Conservation (phyloP, 2,797 vertebrate species). For the Zenarchopterus dispar region DNA sequence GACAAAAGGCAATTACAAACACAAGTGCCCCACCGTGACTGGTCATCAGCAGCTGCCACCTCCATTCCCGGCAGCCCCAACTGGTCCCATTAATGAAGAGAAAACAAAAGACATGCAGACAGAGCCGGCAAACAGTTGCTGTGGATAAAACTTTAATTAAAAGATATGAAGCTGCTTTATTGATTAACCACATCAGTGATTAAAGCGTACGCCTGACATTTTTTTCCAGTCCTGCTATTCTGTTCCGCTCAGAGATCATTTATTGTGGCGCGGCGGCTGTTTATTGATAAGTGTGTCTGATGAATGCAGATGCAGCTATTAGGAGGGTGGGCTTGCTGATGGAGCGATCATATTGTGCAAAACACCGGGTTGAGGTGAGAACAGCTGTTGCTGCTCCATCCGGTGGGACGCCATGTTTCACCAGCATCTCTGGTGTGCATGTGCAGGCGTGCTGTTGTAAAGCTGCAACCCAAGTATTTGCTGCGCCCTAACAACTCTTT, state of each 20-base stretch:
- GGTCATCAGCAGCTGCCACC: slow-evolving; percentile 88
- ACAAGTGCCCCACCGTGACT: slow-evolving; percentile 85
- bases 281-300: slow-evolving; percentile 96
- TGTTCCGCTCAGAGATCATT: slow-evolving; percentile 91
- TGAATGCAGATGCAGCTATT: slow-evolving; percentile 95
- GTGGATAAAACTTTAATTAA: slow-evolving; percentile 92
- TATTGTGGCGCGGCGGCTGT: slow-evolving; percentile 87
- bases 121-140: slow-evolving; percentile 85
- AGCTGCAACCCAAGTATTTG: slow-evolving; percentile 88
- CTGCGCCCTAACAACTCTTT: slow-evolving; percentile 88
- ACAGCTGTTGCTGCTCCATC: slow-evolving; percentile 96
- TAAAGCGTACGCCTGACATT: slow-evolving; percentile 86
- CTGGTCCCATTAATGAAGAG: slow-evolving; percentile 80
- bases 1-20: slow-evolving; percentile 98
- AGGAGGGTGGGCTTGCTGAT: slow-evolving; percentile 87
- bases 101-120: slow-evolving; percentile 77
- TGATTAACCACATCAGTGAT: slow-evolving; percentile 93
- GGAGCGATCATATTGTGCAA: slow-evolving; percentile 97
- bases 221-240: slow-evolving; percentile 76
- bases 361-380: slow-evolving; percentile 91
- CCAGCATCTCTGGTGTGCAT: slow-evolving; percentile 87
- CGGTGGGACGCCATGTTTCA: slow-evolving; percentile 90
- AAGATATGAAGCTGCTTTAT: slow-evolving; percentile 91
- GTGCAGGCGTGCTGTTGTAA: slow-evolving; percentile 87
- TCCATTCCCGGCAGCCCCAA: slow-evolving; percentile 80